Conservation (phyloP, 2,113 vertebrate species). For the Telmatochromis sp. region DNA sequence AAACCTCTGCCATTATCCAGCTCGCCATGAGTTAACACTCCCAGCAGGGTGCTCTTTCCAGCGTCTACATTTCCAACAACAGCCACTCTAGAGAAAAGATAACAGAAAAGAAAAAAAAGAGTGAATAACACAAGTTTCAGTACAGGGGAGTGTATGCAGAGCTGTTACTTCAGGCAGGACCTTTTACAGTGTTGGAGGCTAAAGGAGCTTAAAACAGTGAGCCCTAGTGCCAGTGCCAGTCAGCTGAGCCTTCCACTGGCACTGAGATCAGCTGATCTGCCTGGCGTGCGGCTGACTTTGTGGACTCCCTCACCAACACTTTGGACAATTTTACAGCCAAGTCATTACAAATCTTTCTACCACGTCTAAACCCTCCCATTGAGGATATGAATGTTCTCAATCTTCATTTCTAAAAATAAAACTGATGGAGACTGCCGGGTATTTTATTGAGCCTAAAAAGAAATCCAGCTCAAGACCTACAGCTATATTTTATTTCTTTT, state of each 20-base stretch:
- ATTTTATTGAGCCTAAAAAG: neutral
- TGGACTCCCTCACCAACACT: neutral
- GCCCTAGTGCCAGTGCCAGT: neutral
- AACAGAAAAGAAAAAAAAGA: neutral
- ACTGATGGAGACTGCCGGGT: neutral
- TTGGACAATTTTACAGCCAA: neutral
- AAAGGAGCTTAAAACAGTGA: neutral
- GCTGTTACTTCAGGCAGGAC: neutral
- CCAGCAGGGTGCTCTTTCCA: constrained; percentile 88
- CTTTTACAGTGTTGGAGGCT: neutral
- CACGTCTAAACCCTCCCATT: neutral
- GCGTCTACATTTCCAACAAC: constrained; percentile 95
- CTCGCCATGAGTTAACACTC: constrained; percentile 89
- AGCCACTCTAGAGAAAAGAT: constrained; percentile 75
- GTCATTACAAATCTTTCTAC: neutral
- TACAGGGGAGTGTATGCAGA: neutral
- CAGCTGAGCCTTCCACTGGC: neutral
- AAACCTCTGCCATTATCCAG: constrained; percentile 94
- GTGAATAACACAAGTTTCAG: neutral
- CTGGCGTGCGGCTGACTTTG: neutral
- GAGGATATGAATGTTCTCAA: neutral
- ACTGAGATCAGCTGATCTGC: neutral
- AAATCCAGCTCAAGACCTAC: neutral
- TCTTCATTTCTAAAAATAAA: neutral
- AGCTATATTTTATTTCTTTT: neutral